phyloP scores from a whole-genome alignment of 1,140 invertebrate genomes.

The Galleria mellonella region DNA sequence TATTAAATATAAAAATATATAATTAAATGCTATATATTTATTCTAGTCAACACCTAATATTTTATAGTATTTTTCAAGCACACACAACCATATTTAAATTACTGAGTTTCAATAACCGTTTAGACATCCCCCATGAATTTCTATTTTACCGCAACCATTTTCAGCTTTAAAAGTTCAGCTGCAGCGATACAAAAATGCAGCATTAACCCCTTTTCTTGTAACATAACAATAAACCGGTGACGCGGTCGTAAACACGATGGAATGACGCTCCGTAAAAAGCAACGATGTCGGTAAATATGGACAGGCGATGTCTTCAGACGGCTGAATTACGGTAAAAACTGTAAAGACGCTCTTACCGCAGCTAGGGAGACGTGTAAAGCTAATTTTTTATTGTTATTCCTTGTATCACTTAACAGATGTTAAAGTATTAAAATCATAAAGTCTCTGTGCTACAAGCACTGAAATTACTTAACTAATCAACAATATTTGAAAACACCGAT shows the following conservation, averaged over 20 bases:
- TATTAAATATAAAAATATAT: no score
- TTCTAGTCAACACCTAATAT: not conserved
- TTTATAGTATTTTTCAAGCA: conserved; percentile 11
- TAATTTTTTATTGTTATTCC: conserved; percentile 34
- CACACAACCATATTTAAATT: not conserved
- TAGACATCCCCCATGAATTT: not conserved
- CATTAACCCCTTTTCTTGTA: conserved; percentile 51
- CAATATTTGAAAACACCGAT: no score
- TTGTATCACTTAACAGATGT: no score
- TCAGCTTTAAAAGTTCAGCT: conserved; percentile 5
- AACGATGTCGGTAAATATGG: conserved; percentile 62
- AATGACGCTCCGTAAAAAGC: conserved; percentile 59
- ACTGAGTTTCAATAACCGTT: not conserved
- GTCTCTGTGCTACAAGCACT: no score
- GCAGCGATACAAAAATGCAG: conserved; percentile 33
- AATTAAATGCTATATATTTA: no score
- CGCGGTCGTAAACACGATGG: conserved; percentile 48
- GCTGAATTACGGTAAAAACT: conserved; percentile 16
- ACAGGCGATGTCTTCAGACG: conserved; percentile 48
- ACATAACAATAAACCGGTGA: conserved; percentile 58
- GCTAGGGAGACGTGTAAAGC: conserved; percentile 13
- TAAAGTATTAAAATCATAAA: no score
- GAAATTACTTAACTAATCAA: no score
- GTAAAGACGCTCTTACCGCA: conserved; percentile 34
- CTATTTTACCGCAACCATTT: not conserved